Evolutionary conservation across 1,140 invertebrate genomes (phyloP).

Genomic region (Samia ricini): DNA sequence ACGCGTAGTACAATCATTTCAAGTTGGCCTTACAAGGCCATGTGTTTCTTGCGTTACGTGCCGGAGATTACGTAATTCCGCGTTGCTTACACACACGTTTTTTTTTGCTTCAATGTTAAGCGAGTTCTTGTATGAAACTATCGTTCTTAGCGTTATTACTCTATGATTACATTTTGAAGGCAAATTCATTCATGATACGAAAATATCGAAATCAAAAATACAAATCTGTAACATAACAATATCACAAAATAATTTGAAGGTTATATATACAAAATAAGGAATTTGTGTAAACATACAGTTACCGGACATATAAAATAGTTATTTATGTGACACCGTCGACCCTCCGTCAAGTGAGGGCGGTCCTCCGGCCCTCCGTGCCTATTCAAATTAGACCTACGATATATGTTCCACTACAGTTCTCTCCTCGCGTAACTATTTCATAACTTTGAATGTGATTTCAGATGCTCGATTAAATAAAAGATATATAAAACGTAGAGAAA

Average conservation of each 20-base stretch:
- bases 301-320: slow-evolving; percentile 43
- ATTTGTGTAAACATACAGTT: slow-evolving; percentile 26
- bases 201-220: neutral
- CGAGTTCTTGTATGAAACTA: too few species aligned
- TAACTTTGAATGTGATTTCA: slow-evolving; percentile 39
- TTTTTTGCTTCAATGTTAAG: too few species aligned
- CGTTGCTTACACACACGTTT: too few species aligned
- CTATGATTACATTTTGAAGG: neutral
- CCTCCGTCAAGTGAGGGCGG: slow-evolving; percentile 34
- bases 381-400: slow-evolving; percentile 45
- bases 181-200: neutral
- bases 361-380: slow-evolving; percentile 29
- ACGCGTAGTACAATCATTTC: too few species aligned
- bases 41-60: too few species aligned
- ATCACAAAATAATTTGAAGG: neutral
- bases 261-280: neutral
- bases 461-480: slow-evolving; percentile 37
- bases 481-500: slow-evolving; percentile 8
- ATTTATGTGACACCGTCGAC: slow-evolving; percentile 46
- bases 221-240: neutral
- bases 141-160: too few species aligned
- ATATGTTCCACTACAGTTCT: slow-evolving; percentile 30
- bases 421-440: slow-evolving; percentile 26
- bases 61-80: too few species aligned
- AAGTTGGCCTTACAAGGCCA: too few species aligned